Base-by-base conservation (phyloP, 1,140 invertebrate genomes). In the Probaryconus sp. region DNA sequence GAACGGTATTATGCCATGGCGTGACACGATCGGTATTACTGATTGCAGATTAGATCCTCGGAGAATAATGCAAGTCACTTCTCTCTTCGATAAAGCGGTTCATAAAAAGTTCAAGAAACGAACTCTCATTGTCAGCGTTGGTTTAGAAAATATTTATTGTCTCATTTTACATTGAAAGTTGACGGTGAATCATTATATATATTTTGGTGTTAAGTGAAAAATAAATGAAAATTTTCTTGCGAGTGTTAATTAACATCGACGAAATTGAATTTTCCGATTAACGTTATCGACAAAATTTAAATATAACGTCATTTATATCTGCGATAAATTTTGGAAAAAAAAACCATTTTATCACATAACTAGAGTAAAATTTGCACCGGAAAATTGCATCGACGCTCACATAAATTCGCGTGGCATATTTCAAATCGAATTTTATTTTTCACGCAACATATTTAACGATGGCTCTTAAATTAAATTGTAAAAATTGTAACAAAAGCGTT, bases 11-110 rank as follows among this genome's bases (percentile, higher is more conserved):
- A 72, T 60, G 64, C 30, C 30, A 21, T 79, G 21, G 76, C 77
- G 70, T 80, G 77, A 79, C 78, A 71, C 75, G 77, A 63, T 77
- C 73, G 69, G 75, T 42, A 74, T 76, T 78, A 64, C 78, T 77
- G 79, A 81, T 82, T 77, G 76, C 42, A 79, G 76, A 81, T 81
- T 80, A 79, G 77, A 73, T 71, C 69, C 55, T 21, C 50, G 16
- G 68, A 73, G 78, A 81, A 77, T 80, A 75, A 81, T 56, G 74
- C 76, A 75, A 80, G 77, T 80, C 79, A 82, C 77, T 77, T 71
- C 40, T 56, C 67, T 70, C 14, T 33, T 28, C 40, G 51, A 67
- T 50, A 60, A 73, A 74, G 56, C 72, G 43, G 53, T 51, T 10
- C 21, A 64, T 24, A 48, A 73, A 71, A 79, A 71, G 48, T 67